Percentiles rank a stretch among this genome's conserved stretches.
Conservation (phyloP, 92 coral and sea anemone species). For the Phenganax stokvisi region DNA sequence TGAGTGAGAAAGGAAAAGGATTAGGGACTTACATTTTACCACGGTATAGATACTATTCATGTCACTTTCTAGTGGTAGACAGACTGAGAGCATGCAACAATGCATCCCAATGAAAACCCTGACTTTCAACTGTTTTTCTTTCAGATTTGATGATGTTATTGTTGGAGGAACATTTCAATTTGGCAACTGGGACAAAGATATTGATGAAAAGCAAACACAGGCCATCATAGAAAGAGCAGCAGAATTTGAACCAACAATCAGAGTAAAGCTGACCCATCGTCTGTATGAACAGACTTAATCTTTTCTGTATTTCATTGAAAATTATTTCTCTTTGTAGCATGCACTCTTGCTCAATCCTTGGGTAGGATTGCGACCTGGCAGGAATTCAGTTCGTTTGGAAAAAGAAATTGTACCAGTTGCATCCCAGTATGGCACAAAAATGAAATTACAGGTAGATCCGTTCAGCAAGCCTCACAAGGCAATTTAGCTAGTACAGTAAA, state of each 20-base stretch:
- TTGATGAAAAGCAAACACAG: conserved; percentile 56
- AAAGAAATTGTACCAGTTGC: conserved; percentile 57
- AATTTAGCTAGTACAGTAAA: too few species aligned
- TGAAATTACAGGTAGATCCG: conserved; percentile 55
- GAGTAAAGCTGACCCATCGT: conserved; percentile 26
- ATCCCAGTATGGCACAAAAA: conserved; percentile 47
- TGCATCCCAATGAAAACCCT: too few species aligned
- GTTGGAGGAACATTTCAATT: conserved; percentile 63
- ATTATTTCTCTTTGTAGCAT: conserved; percentile 39
- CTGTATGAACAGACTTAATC: not conserved
- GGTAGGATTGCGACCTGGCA: conserved; percentile 78
- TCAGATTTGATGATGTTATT: conserved; percentile 57
- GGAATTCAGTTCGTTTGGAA: conserved; percentile 64
- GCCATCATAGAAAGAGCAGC: conserved; percentile 52
- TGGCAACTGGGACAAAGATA: conserved; percentile 47
- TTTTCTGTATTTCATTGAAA: not conserved
- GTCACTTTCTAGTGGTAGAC: not conserved
- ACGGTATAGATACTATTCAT: conserved; percentile 46
- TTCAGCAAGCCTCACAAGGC: too few species aligned
- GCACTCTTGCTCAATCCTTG: conserved; percentile 57
- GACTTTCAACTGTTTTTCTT: too few species aligned
- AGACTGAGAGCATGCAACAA: not conserved
- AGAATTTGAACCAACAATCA: conserved; percentile 56
- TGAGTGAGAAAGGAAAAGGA: conserved; percentile 37
- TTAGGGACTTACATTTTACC: conserved; percentile 64